Evolutionary conservation across 1,140 invertebrate species (phyloP).

Genomic region (Leptinotarsa lineolata): DNA sequence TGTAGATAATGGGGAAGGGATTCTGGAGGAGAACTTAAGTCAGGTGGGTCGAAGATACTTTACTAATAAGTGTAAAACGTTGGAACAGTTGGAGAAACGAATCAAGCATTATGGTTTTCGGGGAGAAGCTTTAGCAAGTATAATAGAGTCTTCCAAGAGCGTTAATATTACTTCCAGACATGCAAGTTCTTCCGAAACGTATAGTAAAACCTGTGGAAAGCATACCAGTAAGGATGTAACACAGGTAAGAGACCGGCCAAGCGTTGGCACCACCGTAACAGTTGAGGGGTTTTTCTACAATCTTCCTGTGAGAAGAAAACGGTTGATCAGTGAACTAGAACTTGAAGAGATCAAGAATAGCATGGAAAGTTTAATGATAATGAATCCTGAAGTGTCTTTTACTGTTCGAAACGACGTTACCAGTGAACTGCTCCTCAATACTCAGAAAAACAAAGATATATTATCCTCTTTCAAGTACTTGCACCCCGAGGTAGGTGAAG

Average conservation of each 20-base stretch:
- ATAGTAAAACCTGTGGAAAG: constrained; percentile 56
- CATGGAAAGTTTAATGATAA: constrained; percentile 64
- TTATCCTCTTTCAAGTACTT: constrained; percentile 60
- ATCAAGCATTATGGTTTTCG: constrained; percentile 64
- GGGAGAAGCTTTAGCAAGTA: constrained; percentile 68
- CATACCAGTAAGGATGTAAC: constrained; percentile 28
- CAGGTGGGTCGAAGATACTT: constrained; percentile 63
- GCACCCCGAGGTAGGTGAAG: constrained; percentile 58
- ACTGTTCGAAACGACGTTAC: constrained; percentile 65
- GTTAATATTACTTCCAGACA: constrained; percentile 63
- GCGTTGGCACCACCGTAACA: constrained; percentile 68
- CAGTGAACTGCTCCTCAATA: constrained; percentile 62
- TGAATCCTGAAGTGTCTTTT: constrained; percentile 63
- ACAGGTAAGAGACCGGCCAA: constrained; percentile 52
- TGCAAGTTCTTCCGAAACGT: constrained; percentile 56
- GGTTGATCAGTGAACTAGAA: constrained; percentile 60
- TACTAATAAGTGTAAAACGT: constrained; percentile 66
- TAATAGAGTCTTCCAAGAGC: constrained; percentile 60
- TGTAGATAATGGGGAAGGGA: constrained; percentile 69
- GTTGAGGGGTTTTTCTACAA: constrained; percentile 67
- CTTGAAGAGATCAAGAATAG: constrained; percentile 62
- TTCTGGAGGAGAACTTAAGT: constrained; percentile 59
- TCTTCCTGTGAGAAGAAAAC: constrained; percentile 64
- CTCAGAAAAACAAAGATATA: constrained; percentile 60
- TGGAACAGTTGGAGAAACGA: constrained; percentile 59